phyloP scores from a whole-genome alignment of 1,140 invertebrate species.

The Diploscapter pachys region DNA sequence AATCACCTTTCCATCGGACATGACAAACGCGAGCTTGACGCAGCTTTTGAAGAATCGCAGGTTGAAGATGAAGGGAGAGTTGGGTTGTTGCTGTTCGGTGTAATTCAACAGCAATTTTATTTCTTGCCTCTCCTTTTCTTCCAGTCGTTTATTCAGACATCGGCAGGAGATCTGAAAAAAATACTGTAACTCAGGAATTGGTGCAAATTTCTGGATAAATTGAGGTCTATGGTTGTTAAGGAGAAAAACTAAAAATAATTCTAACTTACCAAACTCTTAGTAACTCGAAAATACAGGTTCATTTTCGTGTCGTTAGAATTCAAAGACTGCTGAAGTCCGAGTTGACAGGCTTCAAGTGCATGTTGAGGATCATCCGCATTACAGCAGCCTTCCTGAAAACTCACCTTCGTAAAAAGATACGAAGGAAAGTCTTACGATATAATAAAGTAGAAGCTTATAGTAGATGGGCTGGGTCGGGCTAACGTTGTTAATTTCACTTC shows the following conservation, averaged over 20 bases:
- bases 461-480: neutral
- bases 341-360: constrained; percentile 17
- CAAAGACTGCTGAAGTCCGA: neutral
- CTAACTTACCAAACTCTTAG: constrained; percentile 19
- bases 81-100: neutral
- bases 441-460: constrained; percentile 9
- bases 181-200: too few species aligned
- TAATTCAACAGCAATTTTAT: neutral
- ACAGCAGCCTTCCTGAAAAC: constrained; percentile 8
- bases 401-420: neutral
- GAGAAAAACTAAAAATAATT: neutral
- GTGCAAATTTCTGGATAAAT: too few species aligned
- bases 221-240: neutral
- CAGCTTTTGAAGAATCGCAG: neutral
- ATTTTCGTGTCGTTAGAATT: constrained; percentile 3
- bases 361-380: constrained; percentile 6
- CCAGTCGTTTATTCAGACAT: constrained; percentile 1
- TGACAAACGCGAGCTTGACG: neutral
- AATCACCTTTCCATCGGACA: constrained; percentile 1
- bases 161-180: constrained; percentile 2
- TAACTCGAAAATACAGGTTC: constrained; percentile 27
- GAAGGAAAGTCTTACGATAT: constrained; percentile 5
- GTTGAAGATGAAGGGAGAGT: neutral
- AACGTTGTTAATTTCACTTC: neutral
- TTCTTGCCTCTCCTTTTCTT: neutral